Conservation (phyloP, 1,140 invertebrate species). For the Dendrolimus punctatus region DNA sequence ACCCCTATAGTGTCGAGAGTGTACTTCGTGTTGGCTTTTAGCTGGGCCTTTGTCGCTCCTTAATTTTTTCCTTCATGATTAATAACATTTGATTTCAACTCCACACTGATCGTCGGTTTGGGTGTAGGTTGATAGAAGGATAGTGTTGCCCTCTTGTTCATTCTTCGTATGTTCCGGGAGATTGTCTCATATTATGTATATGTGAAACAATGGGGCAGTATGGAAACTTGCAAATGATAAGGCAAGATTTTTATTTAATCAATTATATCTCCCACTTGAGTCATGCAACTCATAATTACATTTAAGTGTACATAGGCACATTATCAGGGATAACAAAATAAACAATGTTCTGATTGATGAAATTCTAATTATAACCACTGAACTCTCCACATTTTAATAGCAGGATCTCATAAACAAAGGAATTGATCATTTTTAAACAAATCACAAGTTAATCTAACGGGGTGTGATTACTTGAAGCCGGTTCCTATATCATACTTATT, state of each 20-base stretch:
- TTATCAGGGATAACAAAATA: slow-evolving; percentile 67
- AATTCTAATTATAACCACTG: slow-evolving; percentile 67
- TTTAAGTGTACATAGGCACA: slow-evolving; percentile 54
- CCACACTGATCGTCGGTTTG: neutral
- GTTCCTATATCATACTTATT: slow-evolving; percentile 8
- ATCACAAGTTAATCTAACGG: slow-evolving; percentile 31
- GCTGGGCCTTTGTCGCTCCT: no score
- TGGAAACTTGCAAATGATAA: slow-evolving; percentile 56
- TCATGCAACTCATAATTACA: slow-evolving; percentile 27
- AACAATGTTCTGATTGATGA: slow-evolving; percentile 67
- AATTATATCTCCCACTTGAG: slow-evolving; percentile 44
- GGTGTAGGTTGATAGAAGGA: slow-evolving; percentile 22
- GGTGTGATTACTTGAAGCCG: slow-evolving; percentile 25
- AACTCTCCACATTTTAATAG: slow-evolving; percentile 65
- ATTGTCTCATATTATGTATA: slow-evolving; percentile 4
- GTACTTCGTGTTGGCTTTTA: no score
- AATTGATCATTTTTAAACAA: slow-evolving; percentile 58
- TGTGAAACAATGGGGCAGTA: slow-evolving; percentile 33
- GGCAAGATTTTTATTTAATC: slow-evolving; percentile 62
- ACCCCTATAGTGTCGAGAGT: no score
- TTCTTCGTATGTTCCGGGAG: slow-evolving; percentile 1
- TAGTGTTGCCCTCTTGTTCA: slow-evolving; percentile 43
- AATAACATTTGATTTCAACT: no score
- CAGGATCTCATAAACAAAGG: slow-evolving; percentile 65
- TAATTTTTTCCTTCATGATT: no score